Evolutionary conservation across 2,113 vertebrate genomes (phyloP).

Genomic region (Lepus europaeus): DNA sequence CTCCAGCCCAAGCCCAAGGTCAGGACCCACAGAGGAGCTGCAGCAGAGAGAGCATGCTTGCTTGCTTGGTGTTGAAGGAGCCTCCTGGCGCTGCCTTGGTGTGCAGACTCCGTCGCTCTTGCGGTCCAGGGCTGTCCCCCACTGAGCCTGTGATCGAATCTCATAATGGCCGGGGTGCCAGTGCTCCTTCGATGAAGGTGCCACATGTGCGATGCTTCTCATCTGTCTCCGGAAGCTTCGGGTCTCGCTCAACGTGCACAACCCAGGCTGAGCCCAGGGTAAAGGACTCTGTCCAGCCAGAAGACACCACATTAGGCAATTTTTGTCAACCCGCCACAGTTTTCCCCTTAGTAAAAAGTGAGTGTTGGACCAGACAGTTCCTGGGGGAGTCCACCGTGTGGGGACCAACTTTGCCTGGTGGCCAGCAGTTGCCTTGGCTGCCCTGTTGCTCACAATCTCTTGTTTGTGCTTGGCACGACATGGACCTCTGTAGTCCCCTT

Average conservation of each 20-base stretch:
- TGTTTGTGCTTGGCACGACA: not conserved
- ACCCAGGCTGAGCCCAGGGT: not conserved
- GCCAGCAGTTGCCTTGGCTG: no score
- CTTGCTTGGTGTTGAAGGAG: not conserved
- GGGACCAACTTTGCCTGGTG: not conserved
- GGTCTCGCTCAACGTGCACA: not conserved
- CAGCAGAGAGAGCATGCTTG: not conserved
- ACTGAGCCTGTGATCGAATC: not conserved
- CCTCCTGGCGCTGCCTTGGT: not conserved
- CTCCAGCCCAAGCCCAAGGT: not conserved
- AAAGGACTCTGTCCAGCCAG: not conserved
- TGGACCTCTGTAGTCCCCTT: not conserved
- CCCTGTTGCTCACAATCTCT: not conserved
- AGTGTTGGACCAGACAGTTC: not conserved
- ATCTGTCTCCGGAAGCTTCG: not conserved
- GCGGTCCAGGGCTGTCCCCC: not conserved
- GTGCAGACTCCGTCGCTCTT: not conserved
- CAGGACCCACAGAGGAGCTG: not conserved
- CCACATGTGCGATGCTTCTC: not conserved
- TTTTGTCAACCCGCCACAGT: not conserved
- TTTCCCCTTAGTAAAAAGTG: not conserved
- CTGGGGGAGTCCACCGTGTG: not conserved
- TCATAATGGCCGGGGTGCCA: not conserved
- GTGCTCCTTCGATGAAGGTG: not conserved
- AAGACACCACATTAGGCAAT: not conserved